Conservation (phyloP, 2,888 invertebrate genomes). For the Polylopha cassiicola region DNA sequence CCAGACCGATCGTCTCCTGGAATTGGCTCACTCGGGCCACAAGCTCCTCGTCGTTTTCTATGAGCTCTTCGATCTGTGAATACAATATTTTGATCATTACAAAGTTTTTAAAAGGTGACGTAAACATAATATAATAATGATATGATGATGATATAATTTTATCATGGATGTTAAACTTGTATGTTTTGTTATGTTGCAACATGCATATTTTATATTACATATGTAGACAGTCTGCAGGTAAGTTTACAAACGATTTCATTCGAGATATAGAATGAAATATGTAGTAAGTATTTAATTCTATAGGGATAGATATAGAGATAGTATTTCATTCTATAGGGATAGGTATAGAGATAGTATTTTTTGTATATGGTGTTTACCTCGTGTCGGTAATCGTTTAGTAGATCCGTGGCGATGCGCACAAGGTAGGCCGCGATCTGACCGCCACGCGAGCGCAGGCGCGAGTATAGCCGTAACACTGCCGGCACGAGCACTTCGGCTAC, state of each 20-base stretch:
- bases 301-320: too few relatives aligned
- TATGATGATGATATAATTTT: too few relatives aligned
- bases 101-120: neutral
- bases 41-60: conserved; percentile 62
- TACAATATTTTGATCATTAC: neutral
- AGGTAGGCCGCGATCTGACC: conserved; percentile 66
- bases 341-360: too few relatives aligned
- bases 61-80: conserved; percentile 60
- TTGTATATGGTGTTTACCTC: too few relatives aligned
- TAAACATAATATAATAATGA: neutral
- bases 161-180: too few relatives aligned
- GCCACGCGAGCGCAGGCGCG: conserved; percentile 66
- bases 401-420: conserved; percentile 66
- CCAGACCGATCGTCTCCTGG: conserved; percentile 54
- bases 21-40: conserved; percentile 55
- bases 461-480: conserved; percentile 79
- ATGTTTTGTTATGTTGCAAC: too few relatives aligned
- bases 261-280: too few relatives aligned
- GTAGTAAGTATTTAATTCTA: too few relatives aligned
- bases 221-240: too few relatives aligned
- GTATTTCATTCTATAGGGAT: too few relatives aligned
- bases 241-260: too few relatives aligned
- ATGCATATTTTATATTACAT: too few relatives aligned
- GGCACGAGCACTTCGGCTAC: conserved; percentile 82
- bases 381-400: conserved; percentile 66